Percentiles rank a stretch among this genome's conserved stretches.
phyloP scores from a whole-genome alignment of 2,888 invertebrate species.

The Oscheius onirici region DNA sequence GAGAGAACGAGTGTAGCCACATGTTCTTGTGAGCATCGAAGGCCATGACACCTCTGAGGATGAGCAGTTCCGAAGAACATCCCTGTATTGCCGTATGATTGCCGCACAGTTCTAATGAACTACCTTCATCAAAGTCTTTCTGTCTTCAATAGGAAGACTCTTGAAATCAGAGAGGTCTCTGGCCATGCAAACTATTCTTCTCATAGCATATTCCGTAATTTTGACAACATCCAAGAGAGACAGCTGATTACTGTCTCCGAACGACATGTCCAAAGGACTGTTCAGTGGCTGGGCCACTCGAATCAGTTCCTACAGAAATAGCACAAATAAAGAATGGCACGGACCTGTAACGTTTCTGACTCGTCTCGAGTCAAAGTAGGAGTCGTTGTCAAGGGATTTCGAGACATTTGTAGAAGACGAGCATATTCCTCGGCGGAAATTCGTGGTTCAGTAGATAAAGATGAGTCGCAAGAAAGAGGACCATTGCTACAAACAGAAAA shows the following conservation, averaged over 20 bases:
- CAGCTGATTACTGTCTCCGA: conserved; percentile 27
- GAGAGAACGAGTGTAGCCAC: conserved; percentile 79
- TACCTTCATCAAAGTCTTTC: conserved; percentile 86
- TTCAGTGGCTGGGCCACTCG: conserved; percentile 31
- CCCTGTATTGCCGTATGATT: conserved; percentile 37
- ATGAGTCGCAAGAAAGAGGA: not conserved
- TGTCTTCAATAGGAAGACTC: conserved; percentile 92
- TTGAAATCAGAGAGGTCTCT: conserved; percentile 82
- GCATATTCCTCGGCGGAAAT: conserved; percentile 8
- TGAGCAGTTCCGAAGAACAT: conserved; percentile 96
- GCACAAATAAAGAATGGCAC: not conserved
- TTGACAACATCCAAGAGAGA: conserved; percentile 57
- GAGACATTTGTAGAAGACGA: conserved; percentile 9
- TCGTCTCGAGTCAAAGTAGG: conserved; percentile 7
- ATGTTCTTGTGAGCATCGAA: conserved; percentile 88
- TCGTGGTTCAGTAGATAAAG: not conserved
- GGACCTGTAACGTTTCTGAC: conserved; percentile 2
- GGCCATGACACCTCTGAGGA: conserved; percentile 88
- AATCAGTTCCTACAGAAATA: conserved; percentile 12
- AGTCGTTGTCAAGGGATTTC: not conserved
- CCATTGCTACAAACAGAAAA: not conserved
- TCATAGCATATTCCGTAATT: conserved; percentile 88
- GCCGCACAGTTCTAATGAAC: conserved; percentile 34
- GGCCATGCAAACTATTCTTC: conserved; percentile 79
- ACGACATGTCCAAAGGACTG: conserved; percentile 26